These are phyloP conservation scores for Cygnus olor DNA, from an alignment of 2,797 vertebrate genomes.

Conservation along the genomic window DNA sequence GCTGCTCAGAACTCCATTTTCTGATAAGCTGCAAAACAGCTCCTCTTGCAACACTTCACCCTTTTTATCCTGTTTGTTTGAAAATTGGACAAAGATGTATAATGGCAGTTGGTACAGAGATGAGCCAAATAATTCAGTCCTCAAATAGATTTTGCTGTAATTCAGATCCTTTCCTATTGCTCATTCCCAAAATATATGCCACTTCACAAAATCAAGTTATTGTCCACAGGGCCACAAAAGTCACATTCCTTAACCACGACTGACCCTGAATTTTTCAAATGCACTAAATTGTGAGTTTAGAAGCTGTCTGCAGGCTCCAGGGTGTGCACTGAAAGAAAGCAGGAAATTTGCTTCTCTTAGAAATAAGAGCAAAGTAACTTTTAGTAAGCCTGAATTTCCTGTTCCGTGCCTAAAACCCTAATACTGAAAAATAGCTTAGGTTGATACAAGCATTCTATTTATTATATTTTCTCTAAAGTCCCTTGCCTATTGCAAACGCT, in stretches of 20 bases:
- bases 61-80: neutral
- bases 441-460: neutral
- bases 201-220: slow-evolving; percentile 7
- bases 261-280: slow-evolving; percentile 9
- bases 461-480: neutral
- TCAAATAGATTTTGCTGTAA: neutral
- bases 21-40: neutral
- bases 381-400: neutral
- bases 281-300: neutral
- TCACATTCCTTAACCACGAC: neutral
- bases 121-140: neutral
- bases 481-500: neutral
- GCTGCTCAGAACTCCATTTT: neutral
- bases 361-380: neutral
- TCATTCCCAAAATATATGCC: neutral
- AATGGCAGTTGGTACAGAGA: neutral
- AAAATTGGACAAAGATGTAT: neutral
- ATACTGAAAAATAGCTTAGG: neutral
- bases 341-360: neutral
- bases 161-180: neutral
- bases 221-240: neutral
- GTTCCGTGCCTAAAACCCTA: neutral
- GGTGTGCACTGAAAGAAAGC: neutral
- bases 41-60: neutral
- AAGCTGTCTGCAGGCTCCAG: neutral